phyloP scores from a whole-genome alignment of 1,140 invertebrate species.

The Lepidotrigona ventralis region DNA sequence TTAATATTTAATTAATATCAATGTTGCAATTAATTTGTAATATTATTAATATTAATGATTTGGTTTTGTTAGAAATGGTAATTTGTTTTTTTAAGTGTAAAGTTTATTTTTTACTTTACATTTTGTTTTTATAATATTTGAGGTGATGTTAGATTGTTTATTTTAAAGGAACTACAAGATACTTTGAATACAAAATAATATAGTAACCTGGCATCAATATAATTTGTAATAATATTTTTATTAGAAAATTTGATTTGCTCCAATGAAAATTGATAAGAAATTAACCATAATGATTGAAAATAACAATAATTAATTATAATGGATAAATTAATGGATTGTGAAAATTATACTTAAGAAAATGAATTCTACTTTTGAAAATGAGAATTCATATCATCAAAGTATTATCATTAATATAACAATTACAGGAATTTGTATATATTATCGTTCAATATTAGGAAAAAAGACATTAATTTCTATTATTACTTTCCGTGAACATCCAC shows the following conservation, averaged over 20 bases:
- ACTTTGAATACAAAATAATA: background rate
- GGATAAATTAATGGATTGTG: background rate
- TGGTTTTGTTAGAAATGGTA: background rate
- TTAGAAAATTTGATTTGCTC: background rate
- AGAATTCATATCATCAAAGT: background rate
- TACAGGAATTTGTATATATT: too few species aligned
- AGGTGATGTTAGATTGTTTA: background rate
- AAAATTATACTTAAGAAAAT: background rate
- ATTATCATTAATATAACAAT: background rate
- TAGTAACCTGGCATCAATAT: background rate
- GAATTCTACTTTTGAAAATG: background rate
- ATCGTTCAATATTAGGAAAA: background rate
- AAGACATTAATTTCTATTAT: background rate
- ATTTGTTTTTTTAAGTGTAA: background rate
- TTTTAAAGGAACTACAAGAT: background rate
- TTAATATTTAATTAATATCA: background rate
- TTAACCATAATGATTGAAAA: background rate
- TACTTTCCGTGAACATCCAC: slow-evolving; percentile 11
- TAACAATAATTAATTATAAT: background rate
- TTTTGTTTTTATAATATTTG: background rate
- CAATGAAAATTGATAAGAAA: background rate
- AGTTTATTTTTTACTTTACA: slow-evolving; percentile 6
- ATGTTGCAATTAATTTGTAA: too few species aligned
- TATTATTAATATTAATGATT: background rate
- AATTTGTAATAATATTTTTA: background rate